Evolutionary conservation across 2,113 vertebrate genomes (phyloP).

Genomic region (Ceyx melanurus): DNA sequence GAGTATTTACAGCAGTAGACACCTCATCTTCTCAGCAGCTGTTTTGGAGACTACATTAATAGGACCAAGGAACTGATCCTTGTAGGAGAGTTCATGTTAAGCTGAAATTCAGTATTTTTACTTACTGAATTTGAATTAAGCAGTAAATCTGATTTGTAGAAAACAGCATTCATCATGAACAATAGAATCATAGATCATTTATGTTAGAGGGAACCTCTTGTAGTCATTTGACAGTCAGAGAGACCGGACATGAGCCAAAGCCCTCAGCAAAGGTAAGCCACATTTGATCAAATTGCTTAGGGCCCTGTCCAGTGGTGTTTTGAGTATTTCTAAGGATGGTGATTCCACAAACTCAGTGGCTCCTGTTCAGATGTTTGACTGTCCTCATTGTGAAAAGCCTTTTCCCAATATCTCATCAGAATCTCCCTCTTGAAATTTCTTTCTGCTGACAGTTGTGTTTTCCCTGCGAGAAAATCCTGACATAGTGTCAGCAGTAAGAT

Average conservation of each 20-base stretch:
- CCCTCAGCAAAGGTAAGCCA: not conserved
- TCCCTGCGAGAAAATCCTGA: not conserved
- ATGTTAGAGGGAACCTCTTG: not conserved
- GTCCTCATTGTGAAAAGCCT: not conserved
- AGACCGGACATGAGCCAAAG: not conserved
- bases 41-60: not conserved
- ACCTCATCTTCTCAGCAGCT: not conserved
- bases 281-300: not conserved
- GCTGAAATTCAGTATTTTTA: slow-evolving; percentile 1
- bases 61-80: not conserved
- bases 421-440: not conserved
- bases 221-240: not conserved
- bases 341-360: not conserved
- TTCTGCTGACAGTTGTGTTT: not conserved
- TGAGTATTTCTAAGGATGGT: not conserved
- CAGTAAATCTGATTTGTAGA: not conserved
- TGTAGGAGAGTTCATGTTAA: not conserved
- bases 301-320: not conserved
- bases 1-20: not conserved
- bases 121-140: not conserved
- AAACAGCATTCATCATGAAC: not conserved
- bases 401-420: not conserved
- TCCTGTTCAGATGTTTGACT: not conserved
- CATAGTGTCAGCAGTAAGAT: not conserved
- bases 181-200: not conserved